Evolutionary conservation across 2,888 invertebrate species (phyloP).

Genomic region (Drosophila diplacantha): DNA sequence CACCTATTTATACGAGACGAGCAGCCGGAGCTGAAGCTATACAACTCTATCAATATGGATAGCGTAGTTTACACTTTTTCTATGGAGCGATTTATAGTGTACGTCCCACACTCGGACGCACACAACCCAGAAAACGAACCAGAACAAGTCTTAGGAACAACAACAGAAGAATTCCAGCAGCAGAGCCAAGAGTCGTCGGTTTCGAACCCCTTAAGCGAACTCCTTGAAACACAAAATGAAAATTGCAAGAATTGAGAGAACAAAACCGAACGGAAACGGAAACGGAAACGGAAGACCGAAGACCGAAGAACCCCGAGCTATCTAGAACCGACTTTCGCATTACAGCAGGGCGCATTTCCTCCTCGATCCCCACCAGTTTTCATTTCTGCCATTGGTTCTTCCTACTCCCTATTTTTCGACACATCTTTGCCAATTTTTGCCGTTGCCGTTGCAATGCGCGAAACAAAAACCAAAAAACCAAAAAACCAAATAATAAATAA

Average conservation of each 20-base stretch:
- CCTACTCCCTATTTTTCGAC: constrained; percentile 41
- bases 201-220: constrained; percentile 31
- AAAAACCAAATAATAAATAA: constrained; percentile 8
- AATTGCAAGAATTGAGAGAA: neutral
- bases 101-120: constrained; percentile 53
- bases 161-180: constrained; percentile 6
- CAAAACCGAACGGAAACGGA: neutral
- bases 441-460: constrained; percentile 52
- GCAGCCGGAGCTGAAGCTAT: constrained; percentile 39
- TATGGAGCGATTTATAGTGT: constrained; percentile 71
- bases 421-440: constrained; percentile 49
- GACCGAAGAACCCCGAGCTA: constrained; percentile 20
- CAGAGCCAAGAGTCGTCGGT: constrained; percentile 35
- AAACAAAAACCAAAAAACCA: constrained; percentile 11
- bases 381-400: constrained; percentile 38
- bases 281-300: neutral
- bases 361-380: constrained; percentile 27
- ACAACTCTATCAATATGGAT: constrained; percentile 62
- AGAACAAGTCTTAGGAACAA: constrained; percentile 5
- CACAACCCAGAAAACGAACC: constrained; percentile 11
- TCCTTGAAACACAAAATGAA: constrained; percentile 4
- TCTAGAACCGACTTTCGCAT: constrained; percentile 37
- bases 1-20: constrained; percentile 61
- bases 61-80: constrained; percentile 72
- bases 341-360: constrained; percentile 32